These are phyloP conservation scores for Peromyscus aztecus DNA, from an alignment of 2,797 vertebrate genomes.

Conservation along the genomic window DNA sequence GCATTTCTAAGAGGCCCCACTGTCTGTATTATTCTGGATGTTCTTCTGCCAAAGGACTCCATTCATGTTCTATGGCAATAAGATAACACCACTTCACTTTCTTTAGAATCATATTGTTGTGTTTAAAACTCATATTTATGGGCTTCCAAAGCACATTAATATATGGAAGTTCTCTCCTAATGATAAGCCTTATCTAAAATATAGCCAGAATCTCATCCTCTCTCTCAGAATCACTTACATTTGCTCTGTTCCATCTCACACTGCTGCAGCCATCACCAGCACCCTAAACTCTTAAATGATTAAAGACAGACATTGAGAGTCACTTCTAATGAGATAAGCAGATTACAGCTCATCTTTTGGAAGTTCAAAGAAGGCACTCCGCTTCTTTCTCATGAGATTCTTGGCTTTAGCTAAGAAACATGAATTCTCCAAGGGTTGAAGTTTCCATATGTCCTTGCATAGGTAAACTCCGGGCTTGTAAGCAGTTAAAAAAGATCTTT, in stretches of 20 bases:
- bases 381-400: background rate
- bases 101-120: background rate
- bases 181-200: background rate
- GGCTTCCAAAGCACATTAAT: background rate
- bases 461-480: background rate
- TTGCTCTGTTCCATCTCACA: background rate
- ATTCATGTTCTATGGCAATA: background rate
- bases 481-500: background rate
- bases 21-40: background rate
- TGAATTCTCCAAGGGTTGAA: background rate
- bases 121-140: slow-evolving; percentile 15
- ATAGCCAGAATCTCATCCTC: background rate
- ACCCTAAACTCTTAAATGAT: slow-evolving; percentile 6
- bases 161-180: background rate
- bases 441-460: background rate
- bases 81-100: background rate
- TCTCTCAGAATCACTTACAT: background rate
- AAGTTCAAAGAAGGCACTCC: slow-evolving; percentile 21
- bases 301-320: slow-evolving; percentile 28
- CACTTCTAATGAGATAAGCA: slow-evolving; percentile 26
- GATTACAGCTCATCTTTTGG: background rate
- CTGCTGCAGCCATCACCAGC: background rate
- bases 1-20: background rate
- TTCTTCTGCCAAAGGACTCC: background rate
- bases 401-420: background rate